phyloP scores from a whole-genome alignment of 2,113 vertebrate genomes.

The Athene noctua region DNA sequence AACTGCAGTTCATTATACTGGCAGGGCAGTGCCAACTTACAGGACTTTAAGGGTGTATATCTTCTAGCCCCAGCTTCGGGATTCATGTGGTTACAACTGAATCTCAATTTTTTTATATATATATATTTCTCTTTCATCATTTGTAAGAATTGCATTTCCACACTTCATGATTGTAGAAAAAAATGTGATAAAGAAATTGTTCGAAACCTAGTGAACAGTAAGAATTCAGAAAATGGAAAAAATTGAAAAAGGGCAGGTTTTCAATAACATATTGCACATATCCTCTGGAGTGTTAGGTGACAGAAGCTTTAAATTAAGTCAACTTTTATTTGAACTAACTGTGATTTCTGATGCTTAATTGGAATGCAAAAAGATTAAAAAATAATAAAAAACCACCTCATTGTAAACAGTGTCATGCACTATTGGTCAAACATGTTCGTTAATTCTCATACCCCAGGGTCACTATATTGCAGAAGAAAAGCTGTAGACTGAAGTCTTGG shows the following conservation, averaged over 20 bases:
- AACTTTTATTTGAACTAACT: slow-evolving; percentile 23
- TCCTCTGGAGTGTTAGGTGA: not conserved
- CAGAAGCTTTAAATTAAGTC: slow-evolving; percentile 38
- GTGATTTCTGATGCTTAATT: slow-evolving; percentile 3
- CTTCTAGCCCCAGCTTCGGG: not conserved
- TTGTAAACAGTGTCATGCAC: not conserved
- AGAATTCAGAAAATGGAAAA: not conserved
- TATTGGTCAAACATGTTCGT: not conserved
- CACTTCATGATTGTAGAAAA: not conserved
- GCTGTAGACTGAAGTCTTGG: not conserved
- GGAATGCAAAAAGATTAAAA: slow-evolving; percentile 9
- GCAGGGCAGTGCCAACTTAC: not conserved
- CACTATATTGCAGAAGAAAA: not conserved
- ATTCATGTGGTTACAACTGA: not conserved
- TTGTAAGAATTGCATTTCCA: not conserved
- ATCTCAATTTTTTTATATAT: not conserved
- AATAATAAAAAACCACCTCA: slow-evolving; percentile 6
- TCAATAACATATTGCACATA: not conserved
- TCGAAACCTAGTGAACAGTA: not conserved
- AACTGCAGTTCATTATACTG: not conserved
- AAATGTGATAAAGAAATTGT: not conserved
- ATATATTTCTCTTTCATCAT: not conserved
- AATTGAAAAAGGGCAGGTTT: not conserved
- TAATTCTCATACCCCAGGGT: not conserved
- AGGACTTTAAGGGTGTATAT: not conserved